These are phyloP conservation scores for Chionoecetes opilio DNA, from an alignment of 1,140 invertebrate species.

Conservation along the genomic window DNA sequence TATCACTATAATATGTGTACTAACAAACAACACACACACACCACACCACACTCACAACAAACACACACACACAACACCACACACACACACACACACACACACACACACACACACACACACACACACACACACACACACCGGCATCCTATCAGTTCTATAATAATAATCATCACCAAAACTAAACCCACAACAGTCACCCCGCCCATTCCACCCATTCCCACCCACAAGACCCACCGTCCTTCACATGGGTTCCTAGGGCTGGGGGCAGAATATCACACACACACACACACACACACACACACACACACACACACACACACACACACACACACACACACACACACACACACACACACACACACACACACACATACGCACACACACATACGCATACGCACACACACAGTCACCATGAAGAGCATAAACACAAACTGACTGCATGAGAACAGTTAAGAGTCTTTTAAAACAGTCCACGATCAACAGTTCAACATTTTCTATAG, in stretches of 20 bases:
- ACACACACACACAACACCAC: no score
- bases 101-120: no score
- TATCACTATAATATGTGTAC: no score
- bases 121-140: no score
- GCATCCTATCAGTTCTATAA: no score
- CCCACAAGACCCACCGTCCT: no score
- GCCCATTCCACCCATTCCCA: no score
- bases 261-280: background rate
- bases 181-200: no score
- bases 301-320: conserved; percentile 55
- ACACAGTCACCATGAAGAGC: background rate
- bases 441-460: background rate
- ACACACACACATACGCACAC: conserved; percentile 41
- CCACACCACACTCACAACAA: no score
- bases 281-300: conserved; percentile 48
- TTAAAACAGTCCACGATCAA: background rate
- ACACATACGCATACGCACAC: background rate
- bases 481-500: background rate
- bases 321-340: conserved; percentile 48
- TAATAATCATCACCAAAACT: no score
- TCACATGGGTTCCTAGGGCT: background rate
- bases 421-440: background rate
- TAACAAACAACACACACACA: no score
- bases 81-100: no score
- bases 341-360: conserved; percentile 52